phyloP scores from a whole-genome alignment of 2,113 vertebrate species.

The Cygnus buccinator region DNA sequence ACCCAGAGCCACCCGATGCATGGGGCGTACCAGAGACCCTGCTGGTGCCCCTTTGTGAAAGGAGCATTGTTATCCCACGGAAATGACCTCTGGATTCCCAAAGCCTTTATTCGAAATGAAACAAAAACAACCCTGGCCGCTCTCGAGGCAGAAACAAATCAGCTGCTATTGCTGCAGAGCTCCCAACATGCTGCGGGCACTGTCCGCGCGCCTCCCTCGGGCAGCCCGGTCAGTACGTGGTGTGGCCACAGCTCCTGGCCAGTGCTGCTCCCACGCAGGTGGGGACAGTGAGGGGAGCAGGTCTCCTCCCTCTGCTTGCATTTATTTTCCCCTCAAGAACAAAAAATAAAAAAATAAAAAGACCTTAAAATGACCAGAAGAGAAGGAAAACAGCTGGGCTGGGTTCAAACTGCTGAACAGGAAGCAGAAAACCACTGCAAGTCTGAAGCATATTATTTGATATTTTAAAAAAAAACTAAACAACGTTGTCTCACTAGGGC shows the following conservation, averaged over 20 bases:
- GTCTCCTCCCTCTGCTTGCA: fast-evolving
- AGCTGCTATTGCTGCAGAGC: background rate
- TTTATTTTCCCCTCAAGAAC: background rate
- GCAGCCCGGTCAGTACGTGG: background rate
- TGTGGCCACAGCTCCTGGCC: background rate
- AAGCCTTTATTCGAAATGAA: constrained; percentile 50
- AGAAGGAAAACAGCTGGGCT: background rate
- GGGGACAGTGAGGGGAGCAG: background rate
- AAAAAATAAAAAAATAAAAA: background rate
- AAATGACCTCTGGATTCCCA: constrained; percentile 56
- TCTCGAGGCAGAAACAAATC: constrained; percentile 34
- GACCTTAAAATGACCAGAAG: background rate
- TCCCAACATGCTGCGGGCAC: background rate
- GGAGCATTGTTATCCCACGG: constrained; percentile 54
- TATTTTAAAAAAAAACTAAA: background rate
- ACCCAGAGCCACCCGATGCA: background rate
- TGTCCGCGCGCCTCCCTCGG: background rate
- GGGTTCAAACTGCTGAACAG: constrained; percentile 12
- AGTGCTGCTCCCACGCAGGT: background rate
- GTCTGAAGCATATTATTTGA: constrained; percentile 12
- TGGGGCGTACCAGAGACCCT: constrained; percentile 36
- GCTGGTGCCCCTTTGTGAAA: constrained; percentile 44
- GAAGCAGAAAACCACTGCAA: constrained; percentile 36
- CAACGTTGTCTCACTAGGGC: background rate
- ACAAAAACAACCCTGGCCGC: background rate